Base-by-base conservation (phyloP, 2,888 invertebrate genomes). In the Cephus runcator region DNA sequence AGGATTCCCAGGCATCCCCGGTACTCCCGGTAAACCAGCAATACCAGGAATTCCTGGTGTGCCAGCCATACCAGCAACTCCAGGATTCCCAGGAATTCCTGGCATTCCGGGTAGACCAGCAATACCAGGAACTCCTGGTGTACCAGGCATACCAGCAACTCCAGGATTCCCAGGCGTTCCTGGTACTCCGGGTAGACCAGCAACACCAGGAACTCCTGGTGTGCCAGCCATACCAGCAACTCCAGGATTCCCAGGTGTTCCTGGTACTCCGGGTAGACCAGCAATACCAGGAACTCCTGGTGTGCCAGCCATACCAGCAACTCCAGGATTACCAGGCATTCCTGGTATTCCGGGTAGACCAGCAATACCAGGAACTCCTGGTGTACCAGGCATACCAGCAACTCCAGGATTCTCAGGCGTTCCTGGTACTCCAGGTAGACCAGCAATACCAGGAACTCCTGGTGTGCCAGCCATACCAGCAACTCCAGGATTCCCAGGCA, bases 1-100 rank as follows among this genome's bases (percentile, higher is more conserved):
- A 71, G 79, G 79, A 71, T 35, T 33, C 1, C 79, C 81, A 3
- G 80, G 77, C 4, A 35, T 2, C 75, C 79, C 75, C 73, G 81
- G 12, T 30, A 56, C 15, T 79, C 80, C 79, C 11, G 81, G 81
- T 40, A 79, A 80, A 69, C 92, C 92, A 76, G 87, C 86, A 68
- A 35, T 2, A 31, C 31, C 31, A 31, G 31, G 31, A 31, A 31
- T 1, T 1, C 31, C 31, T 31, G 23, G 73, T 71, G 15, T n/a
- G 3, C 30, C 36, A 79, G 12, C 31, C 15, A 33, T 69, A 69
- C n/a, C 69, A 73, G 73, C 40, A 11, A 75, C 40, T 34, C 85
- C 83, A 40, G 86, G 85, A 12, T 82, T 80, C 74, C 82, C 84
- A 1, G 87, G 85, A 31, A 84, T 84, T 36, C 82, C 84, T 2